These are phyloP conservation scores for Channa maculata DNA, from an alignment of 2,113 vertebrate genomes.

Conservation along the genomic window DNA sequence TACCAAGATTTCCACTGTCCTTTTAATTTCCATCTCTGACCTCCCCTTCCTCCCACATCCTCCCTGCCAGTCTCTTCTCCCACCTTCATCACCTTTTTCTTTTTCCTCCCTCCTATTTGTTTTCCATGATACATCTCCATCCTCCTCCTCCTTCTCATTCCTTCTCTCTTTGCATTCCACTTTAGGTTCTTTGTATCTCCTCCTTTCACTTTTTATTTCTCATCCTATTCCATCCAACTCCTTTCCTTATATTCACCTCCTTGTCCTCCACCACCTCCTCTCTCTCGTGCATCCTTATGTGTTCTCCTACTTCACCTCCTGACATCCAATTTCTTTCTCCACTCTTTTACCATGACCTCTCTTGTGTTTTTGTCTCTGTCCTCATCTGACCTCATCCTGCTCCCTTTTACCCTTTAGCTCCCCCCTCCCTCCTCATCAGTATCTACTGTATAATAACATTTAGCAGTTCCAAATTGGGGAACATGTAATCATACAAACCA, in stretches of 20 bases:
- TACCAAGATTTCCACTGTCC: not conserved
- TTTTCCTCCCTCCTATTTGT: no score
- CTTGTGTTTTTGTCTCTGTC: no score
- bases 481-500: constrained; percentile 55
- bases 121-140: no score
- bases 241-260: not conserved
- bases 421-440: not conserved
- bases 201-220: not conserved
- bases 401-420: no score
- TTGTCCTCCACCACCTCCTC: not conserved
- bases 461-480: constrained; percentile 44
- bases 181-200: not conserved
- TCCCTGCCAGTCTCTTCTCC: not conserved
- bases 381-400: not conserved
- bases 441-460: constrained; percentile 51
- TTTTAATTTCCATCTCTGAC: not conserved
- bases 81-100: no score
- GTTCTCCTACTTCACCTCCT: no score
- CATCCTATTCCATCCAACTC: not conserved
- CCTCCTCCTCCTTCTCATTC: not conserved
- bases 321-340: no score
- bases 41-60: not conserved
- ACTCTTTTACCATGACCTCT: no score
- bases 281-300: no score
- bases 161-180: no score